phyloP scores from a whole-genome alignment of 1,140 invertebrate species.

The Drosophila pandora region DNA sequence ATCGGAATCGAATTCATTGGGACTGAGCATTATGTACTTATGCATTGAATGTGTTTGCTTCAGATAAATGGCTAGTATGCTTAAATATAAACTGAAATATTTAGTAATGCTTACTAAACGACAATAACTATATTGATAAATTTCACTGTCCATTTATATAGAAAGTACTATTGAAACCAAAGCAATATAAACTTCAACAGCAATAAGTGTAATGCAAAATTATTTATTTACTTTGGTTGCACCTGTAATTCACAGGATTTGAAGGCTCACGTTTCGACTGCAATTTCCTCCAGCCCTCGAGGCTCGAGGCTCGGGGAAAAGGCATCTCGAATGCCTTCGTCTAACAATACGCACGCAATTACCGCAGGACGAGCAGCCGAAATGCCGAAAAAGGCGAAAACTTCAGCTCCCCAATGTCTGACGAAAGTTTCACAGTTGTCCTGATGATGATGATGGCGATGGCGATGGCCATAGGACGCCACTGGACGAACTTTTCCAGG shows the following conservation, averaged over 20 bases:
- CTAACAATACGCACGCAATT: constrained; percentile 79
- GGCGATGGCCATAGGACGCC: constrained; percentile 8
- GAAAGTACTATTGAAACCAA: not conserved
- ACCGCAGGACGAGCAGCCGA: constrained; percentile 58
- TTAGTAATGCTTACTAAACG: no score
- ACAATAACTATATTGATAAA: no score
- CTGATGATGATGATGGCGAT: constrained; percentile 51
- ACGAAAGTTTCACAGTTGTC: constrained; percentile 71
- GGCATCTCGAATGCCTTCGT: constrained; percentile 32
- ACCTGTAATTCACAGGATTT: constrained; percentile 21
- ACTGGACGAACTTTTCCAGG: constrained; percentile 60
- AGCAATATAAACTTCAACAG: not conserved
- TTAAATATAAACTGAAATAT: not conserved
- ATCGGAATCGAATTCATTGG: not conserved
- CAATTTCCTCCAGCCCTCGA: constrained; percentile 10
- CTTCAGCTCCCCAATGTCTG: constrained; percentile 61
- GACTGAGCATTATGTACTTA: not conserved
- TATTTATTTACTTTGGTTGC: constrained; percentile 42
- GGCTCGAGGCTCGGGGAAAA: not conserved
- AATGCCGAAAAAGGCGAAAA: constrained; percentile 36
- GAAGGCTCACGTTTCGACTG: constrained; percentile 41
- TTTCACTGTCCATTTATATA: not conserved
- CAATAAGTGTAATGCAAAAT: constrained; percentile 22
- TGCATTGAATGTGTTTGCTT: not conserved
- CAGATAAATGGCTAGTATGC: not conserved